Evolutionary conservation across 1,140 invertebrate species (phyloP).

Genomic region (Pseudachorutes palmiensis): DNA sequence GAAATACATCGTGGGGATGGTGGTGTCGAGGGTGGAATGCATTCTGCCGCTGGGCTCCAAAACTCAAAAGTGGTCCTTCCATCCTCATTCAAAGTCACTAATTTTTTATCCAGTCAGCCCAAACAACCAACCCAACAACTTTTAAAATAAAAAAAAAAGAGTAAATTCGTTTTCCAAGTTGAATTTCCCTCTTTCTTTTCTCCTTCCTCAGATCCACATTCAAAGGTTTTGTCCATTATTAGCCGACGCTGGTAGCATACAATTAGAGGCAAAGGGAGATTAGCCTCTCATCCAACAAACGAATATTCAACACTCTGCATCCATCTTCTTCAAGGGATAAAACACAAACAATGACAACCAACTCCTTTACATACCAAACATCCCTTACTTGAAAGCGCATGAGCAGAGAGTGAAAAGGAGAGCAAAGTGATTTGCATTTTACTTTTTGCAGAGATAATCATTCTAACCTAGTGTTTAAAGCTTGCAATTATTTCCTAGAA

Average conservation of each 20-base stretch:
- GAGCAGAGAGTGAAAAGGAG: no score
- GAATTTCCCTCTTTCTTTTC: neutral
- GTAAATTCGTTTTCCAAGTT: neutral
- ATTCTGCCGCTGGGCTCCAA: slow-evolving; percentile 14
- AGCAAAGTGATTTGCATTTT: no score
- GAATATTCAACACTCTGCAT: neutral
- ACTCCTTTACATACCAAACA: no score
- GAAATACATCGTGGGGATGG: neutral
- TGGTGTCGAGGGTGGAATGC: slow-evolving; percentile 18
- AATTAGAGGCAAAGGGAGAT: neutral
- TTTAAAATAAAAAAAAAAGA: neutral
- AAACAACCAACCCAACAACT: neutral
- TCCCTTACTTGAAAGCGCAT: no score
- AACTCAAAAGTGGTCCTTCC: slow-evolving; percentile 25
- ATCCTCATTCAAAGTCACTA: slow-evolving; percentile 7
- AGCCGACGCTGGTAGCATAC: no score
- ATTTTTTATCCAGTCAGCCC: neutral
- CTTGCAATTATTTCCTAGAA: no score
- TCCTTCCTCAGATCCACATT: neutral
- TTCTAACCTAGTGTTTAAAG: no score
- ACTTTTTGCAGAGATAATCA: no score
- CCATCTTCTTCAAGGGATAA: neutral
- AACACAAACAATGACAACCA: no score
- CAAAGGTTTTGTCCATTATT: no score
- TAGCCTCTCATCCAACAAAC: neutral